These are phyloP conservation scores for Liasis olivaceus DNA, from an alignment of 2,797 vertebrate species.

Conservation along the genomic window DNA sequence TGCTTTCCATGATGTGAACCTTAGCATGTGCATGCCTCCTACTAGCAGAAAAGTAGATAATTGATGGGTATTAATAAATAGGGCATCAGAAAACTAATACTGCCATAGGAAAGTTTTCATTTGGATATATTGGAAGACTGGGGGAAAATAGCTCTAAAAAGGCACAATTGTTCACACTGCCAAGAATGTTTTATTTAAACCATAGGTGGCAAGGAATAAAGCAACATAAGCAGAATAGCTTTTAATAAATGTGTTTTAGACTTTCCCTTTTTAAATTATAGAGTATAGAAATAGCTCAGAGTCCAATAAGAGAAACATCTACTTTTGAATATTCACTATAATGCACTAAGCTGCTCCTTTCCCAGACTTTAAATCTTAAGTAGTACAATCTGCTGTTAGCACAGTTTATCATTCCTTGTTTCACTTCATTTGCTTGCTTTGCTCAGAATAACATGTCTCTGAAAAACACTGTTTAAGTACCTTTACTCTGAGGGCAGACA, in stretches of 20 bases:
- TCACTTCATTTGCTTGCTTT: conserved; percentile 47
- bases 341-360: conserved; percentile 62
- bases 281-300: conserved; percentile 67
- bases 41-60: neutral
- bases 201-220: conserved; percentile 57
- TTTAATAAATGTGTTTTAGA: conserved; percentile 72
- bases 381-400: conserved; percentile 36
- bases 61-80: neutral
- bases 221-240: conserved; percentile 63
- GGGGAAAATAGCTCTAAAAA: neutral
- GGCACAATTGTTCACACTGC: neutral
- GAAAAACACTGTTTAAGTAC: conserved; percentile 57
- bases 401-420: conserved; percentile 45
- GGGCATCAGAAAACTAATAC: neutral
- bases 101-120: neutral
- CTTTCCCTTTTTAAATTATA: conserved; percentile 67
- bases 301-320: conserved; percentile 74
- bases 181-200: conserved; percentile 53
- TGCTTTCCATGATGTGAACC: neutral
- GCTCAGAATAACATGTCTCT: conserved; percentile 56
- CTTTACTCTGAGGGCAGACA: conserved; percentile 54
- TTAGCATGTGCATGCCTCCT: neutral
- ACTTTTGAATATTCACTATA: conserved; percentile 71
- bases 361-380: conserved; percentile 61
- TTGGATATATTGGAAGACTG: conserved; percentile 8